These are phyloP conservation scores for Astyanax mexicanus DNA, from an alignment of 2,797 vertebrate genomes.

Conservation along the genomic window DNA sequence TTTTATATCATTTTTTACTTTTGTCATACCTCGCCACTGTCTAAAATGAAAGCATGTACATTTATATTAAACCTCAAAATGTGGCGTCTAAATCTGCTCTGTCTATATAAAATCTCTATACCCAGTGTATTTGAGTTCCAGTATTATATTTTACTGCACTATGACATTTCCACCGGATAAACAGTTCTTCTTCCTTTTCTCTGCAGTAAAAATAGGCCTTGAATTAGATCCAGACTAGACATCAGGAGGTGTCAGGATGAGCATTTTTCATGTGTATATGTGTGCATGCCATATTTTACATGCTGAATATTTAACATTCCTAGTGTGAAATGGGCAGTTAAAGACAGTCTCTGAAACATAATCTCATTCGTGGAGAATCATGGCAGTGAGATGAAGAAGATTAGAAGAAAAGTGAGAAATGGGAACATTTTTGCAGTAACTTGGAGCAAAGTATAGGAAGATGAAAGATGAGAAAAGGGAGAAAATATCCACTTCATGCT, in stretches of 20 bases:
- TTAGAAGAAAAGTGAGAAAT: not conserved
- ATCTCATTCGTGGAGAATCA: constrained; percentile 3
- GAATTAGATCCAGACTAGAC: not conserved
- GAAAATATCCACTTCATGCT: not conserved
- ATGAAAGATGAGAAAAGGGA: not conserved
- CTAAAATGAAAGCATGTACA: no score
- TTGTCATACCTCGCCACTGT: no score
- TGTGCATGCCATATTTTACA: not conserved
- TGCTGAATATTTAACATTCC: not conserved
- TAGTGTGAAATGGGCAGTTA: not conserved
- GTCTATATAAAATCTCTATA: no score
- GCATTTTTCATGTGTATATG: no score
- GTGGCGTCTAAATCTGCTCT: no score
- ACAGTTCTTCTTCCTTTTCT: no score
- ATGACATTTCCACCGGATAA: no score
- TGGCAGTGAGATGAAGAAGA: not conserved
- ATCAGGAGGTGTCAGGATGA: not conserved
- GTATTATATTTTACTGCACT: no score
- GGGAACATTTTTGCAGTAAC: not conserved
- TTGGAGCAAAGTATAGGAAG: not conserved
- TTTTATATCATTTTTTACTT: no score
- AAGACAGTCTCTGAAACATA: not conserved
- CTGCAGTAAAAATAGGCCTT: not conserved
- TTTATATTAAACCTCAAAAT: no score
- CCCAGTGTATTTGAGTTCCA: no score